A percentile compares a stretch with the other conserved stretches of the same genome.
phyloP scores from a whole-genome alignment of 2,113 vertebrate genomes.

The Peromyscus californicus region DNA sequence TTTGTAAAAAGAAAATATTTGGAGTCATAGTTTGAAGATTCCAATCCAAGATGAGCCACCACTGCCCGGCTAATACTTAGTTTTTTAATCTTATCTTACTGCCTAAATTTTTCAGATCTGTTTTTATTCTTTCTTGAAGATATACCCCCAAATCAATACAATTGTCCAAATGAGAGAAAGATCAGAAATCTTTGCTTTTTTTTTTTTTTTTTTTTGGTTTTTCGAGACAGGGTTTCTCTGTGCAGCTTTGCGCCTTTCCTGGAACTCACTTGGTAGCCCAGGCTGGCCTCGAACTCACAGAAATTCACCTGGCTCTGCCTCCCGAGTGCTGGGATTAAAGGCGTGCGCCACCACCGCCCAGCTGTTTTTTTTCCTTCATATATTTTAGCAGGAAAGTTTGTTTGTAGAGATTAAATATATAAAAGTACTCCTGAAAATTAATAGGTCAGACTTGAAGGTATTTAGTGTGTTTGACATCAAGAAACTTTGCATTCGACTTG shows the following conservation, averaged over 20 bases:
- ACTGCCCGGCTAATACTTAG: not conserved
- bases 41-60: too few relatives aligned
- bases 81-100: not conserved
- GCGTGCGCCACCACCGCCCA: too few relatives aligned
- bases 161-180: not conserved
- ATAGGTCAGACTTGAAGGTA: slow-evolving; percentile 26
- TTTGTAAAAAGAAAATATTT: too few relatives aligned
- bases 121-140: slow-evolving; percentile 9
- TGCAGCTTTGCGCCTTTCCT: too few relatives aligned
- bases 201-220: not conserved
- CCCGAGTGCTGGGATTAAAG: too few relatives aligned
- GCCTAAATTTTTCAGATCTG: not conserved
- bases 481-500: not conserved
- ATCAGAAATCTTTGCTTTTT: not conserved
- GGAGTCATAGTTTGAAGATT: too few relatives aligned
- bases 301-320: too few relatives aligned
- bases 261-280: too few relatives aligned
- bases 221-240: too few relatives aligned
- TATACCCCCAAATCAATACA: not conserved
- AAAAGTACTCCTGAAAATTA: not conserved
- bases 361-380: not conserved
- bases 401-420: slow-evolving; percentile 20
- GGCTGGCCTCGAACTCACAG: too few relatives aligned
- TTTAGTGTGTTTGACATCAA: not conserved
- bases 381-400: not conserved